phyloP scores from a whole-genome alignment of 2,113 vertebrate species.

The Bungarus multicinctus region DNA sequence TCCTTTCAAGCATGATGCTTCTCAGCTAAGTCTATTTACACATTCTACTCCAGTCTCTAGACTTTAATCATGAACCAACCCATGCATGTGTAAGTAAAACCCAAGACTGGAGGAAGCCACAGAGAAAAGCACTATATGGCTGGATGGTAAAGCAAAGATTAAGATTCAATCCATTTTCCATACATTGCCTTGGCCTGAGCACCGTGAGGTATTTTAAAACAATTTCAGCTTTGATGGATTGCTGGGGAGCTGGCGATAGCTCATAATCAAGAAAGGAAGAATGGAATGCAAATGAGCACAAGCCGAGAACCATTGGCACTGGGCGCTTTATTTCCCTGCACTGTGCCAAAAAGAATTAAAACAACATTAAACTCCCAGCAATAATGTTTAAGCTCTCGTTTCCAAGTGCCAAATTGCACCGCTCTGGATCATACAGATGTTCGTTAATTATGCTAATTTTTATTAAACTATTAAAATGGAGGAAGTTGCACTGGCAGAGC shows the following conservation, averaged over 20 bases:
- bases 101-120: neutral
- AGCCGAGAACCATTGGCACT: constrained; percentile 68
- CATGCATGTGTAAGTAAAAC: neutral
- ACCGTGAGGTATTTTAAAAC: constrained; percentile 68
- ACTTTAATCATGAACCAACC: neutral
- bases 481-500: constrained; percentile 72
- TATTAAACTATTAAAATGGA: constrained; percentile 83
- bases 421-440: constrained; percentile 83
- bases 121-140: rapidly evolving
- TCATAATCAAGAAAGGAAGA: constrained; percentile 72
- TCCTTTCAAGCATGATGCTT: neutral
- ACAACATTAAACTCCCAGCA: constrained; percentile 81
- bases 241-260: constrained; percentile 64
- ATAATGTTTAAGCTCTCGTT: constrained; percentile 78
- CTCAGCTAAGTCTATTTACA: neutral
- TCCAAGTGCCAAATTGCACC: constrained; percentile 81
- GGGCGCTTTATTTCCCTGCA: constrained; percentile 68
- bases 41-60: neutral
- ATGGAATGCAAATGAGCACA: constrained; percentile 73
- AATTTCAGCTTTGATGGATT: constrained; percentile 73
- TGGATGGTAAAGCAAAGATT: constrained; percentile 10
- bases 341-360: constrained; percentile 81
- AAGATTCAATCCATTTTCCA: constrained; percentile 25
- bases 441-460: constrained; percentile 88
- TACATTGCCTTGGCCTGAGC: constrained; percentile 45